Percentiles rank a stretch among this genome's conserved stretches.
Conservation (phyloP, 2,888 invertebrate genomes). For the Meloe dianella region DNA sequence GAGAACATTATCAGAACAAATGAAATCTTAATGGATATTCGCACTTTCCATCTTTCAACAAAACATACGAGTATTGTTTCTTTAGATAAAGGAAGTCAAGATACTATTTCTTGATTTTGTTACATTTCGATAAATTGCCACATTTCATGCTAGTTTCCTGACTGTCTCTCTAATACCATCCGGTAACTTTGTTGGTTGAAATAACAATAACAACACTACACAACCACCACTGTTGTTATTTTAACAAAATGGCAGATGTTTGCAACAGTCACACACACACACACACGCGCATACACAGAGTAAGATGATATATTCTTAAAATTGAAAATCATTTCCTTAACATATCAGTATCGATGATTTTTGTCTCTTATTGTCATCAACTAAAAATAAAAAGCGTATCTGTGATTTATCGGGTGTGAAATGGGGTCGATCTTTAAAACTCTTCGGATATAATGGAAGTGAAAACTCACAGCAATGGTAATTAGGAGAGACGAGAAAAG, state of each 20-base stretch:
- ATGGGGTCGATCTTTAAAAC: conserved; percentile 14
- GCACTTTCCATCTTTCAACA: background rate
- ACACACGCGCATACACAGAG: background rate
- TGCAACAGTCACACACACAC: conserved; percentile 17
- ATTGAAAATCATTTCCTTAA: background rate
- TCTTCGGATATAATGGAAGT: conserved; percentile 25
- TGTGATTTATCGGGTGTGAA: conserved; percentile 7
- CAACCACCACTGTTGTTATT: conserved; percentile 33
- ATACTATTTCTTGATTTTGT: conserved; percentile 6
- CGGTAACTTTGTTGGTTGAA: conserved; percentile 21
- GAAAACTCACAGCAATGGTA: conserved; percentile 33
- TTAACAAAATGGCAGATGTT: conserved; percentile 37
- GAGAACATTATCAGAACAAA: background rate
- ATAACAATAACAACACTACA: conserved; percentile 38
- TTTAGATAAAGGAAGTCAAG: background rate
- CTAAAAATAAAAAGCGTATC: conserved; percentile 3
- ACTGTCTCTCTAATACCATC: conserved; percentile 2
- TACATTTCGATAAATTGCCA: background rate
- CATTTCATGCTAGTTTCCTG: background rate
- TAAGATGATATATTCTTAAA: background rate
- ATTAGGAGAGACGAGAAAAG: conserved; percentile 37
- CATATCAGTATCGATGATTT: conserved; percentile 4
- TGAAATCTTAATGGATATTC: background rate
- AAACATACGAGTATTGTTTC: background rate
- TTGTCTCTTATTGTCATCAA: background rate